Base-by-base conservation (phyloP, 2,113 vertebrate genomes). In the Nestor notabilis region DNA sequence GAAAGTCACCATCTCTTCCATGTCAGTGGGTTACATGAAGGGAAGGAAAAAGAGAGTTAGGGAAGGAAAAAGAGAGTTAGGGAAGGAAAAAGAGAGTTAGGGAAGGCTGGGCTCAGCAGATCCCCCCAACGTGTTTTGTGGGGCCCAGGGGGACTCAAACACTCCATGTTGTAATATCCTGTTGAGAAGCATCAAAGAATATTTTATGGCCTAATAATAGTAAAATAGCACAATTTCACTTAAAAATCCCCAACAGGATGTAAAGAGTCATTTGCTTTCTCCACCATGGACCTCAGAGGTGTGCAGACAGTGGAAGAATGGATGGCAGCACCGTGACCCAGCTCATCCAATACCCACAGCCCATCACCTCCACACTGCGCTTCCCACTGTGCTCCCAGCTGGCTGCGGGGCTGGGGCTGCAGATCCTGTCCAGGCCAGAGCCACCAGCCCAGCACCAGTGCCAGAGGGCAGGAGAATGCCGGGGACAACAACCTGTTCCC, bases 291-390 rank as follows among this genome's bases (percentile, higher is more conserved):
- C 23, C 50, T n/a, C 43, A 17, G 1, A 47, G 27, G 19, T 39
- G 46, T 31, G 35, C 19, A 65, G 21, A 28, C 16, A 35, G 10
- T 5, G 27, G 27, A 39, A 29, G 21, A 17, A 41, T 7, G 27
- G 37, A 50, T 0, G 0, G 29, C 35, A 69, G 55, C 89, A 60
- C 11, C 1, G 0, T 5, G 31, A 7, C 61, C 15, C 41, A 14
- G 28, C 35, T 12, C 18, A 41, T 20, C 20, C 24, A 8, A 10
- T 13, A 19, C 44, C 52, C 18, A 9, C 3, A 46, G 39, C 19
- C 24, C 78, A 46, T 5, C 17, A 14, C 5, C 47, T 19, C 19
- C 53, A 9, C n/a, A 14, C 33, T 37, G n/a, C 7, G 7, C 55
- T 70, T 10, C 31, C 46, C n/a, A 29, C 64, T 1, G 0, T 14